A percentile compares a stretch with the other conserved stretches of the same genome.
Evolutionary conservation across 2,797 vertebrate genomes (phyloP).

Genomic region (Loriculus beryllinus): DNA sequence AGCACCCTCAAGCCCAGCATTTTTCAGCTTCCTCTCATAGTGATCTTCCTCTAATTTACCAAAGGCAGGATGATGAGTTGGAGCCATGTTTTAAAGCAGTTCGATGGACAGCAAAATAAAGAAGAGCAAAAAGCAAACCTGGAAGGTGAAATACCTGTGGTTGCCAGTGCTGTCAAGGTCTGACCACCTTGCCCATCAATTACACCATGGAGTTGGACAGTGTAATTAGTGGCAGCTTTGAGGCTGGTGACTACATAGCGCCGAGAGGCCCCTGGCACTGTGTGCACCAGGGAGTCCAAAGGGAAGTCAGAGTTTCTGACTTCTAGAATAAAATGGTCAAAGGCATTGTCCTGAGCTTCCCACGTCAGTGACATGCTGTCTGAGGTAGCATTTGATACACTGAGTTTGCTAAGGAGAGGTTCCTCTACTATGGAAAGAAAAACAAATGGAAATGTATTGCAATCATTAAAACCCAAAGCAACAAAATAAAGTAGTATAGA

Average conservation of each 20-base stretch:
- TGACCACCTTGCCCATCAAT: slow-evolving; percentile 72
- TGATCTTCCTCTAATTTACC: background rate
- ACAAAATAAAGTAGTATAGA: background rate
- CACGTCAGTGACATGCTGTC: slow-evolving; percentile 83
- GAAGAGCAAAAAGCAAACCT: slow-evolving; percentile 52
- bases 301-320: slow-evolving; percentile 84
- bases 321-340: slow-evolving; percentile 88
- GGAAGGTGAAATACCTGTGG: slow-evolving; percentile 80
- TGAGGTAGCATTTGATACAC: slow-evolving; percentile 86
- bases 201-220: slow-evolving; percentile 83
- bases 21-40: background rate
- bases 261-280: slow-evolving; percentile 71
- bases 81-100: background rate
- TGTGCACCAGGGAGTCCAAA: slow-evolving; percentile 80
- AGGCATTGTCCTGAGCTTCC: slow-evolving; percentile 79
- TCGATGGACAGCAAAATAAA: background rate
- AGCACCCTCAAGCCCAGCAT: background rate
- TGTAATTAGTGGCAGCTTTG: slow-evolving; percentile 81
- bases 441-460: slow-evolving; percentile 43
- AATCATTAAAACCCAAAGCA: slow-evolving; percentile 23
- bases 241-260: slow-evolving; percentile 80
- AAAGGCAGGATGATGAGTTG: background rate
- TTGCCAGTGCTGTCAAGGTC: slow-evolving; percentile 78
- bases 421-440: slow-evolving; percentile 78
- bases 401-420: slow-evolving; percentile 86